A percentile compares a stretch with the other conserved stretches of the same genome.
These are phyloP conservation scores for Mionectes olivaceus DNA, from an alignment of 2,797 vertebrate species.

Conservation along the genomic window DNA sequence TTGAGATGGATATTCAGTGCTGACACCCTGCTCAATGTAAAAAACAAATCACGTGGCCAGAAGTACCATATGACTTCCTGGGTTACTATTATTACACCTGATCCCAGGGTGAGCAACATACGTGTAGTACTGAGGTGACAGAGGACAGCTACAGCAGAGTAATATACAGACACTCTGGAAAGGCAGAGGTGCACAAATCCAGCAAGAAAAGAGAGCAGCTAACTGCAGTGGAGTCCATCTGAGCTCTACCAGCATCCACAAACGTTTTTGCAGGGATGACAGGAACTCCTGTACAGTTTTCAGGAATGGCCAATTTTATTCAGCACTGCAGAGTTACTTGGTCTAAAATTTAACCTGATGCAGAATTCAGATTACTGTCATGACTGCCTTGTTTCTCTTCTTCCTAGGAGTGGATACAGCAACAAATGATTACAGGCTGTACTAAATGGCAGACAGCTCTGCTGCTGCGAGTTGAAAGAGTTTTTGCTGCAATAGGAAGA, in stretches of 20 bases:
- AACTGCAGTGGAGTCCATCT: background rate
- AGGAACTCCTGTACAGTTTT: background rate
- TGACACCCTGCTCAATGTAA: accelerated
- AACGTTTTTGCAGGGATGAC: background rate
- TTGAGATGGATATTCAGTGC: background rate
- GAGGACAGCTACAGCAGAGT: background rate
- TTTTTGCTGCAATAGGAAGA: background rate
- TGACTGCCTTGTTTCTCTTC: background rate
- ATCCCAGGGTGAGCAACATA: background rate
- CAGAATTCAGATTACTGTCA: background rate
- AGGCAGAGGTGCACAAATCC: background rate
- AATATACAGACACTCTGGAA: background rate
- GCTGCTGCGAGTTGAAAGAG: background rate
- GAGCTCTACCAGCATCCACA: background rate
- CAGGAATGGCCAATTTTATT: background rate
- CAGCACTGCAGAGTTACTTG: background rate
- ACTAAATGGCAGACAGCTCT: background rate
- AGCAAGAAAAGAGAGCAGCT: background rate
- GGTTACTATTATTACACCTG: background rate
- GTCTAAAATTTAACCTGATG: background rate
- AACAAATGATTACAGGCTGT: background rate
- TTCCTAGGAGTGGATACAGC: background rate
- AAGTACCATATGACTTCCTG: background rate
- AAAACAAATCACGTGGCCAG: background rate
- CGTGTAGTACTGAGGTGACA: background rate